These are phyloP conservation scores for Amiota mariae DNA, from an alignment of 2,888 invertebrate genomes.

Conservation along the genomic window DNA sequence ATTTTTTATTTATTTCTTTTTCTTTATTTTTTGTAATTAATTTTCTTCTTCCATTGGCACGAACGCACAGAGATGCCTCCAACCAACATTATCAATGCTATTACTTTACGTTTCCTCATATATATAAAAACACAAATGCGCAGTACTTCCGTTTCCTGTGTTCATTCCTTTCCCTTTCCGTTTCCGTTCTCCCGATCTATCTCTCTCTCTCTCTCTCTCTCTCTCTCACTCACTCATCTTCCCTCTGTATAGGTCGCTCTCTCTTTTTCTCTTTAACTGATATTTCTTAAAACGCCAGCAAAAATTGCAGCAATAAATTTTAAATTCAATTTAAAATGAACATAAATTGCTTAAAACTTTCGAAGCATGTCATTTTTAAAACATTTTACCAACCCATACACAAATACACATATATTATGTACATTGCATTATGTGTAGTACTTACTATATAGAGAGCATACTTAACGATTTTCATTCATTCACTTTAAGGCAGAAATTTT, in stretches of 20 bases:
- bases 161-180: neutral
- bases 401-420: conserved; percentile 4
- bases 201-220: neutral
- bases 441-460: conserved; percentile 46
- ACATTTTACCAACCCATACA: conserved; percentile 69
- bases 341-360: conserved; percentile 73
- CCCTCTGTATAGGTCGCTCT: neutral
- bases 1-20: conserved; percentile 36
- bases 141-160: conserved; percentile 62
- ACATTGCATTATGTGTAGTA: conserved; percentile 7
- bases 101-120: conserved; percentile 19
- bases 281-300: conserved; percentile 41
- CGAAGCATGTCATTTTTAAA: conserved; percentile 73
- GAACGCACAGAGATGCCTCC: conserved; percentile 25
- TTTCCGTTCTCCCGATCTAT: neutral
- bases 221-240: neutral
- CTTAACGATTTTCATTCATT: conserved; percentile 49
- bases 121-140: conserved; percentile 43
- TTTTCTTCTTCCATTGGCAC: conserved; percentile 54
- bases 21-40: conserved; percentile 55
- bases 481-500: conserved; percentile 64
- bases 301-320: conserved; percentile 72
- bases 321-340: conserved; percentile 73
- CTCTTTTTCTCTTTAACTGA: neutral
- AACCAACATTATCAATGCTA: neutral